These are phyloP conservation scores for Lepus oiostolus DNA, from an alignment of 2,797 vertebrate genomes.

Conservation along the genomic window DNA sequence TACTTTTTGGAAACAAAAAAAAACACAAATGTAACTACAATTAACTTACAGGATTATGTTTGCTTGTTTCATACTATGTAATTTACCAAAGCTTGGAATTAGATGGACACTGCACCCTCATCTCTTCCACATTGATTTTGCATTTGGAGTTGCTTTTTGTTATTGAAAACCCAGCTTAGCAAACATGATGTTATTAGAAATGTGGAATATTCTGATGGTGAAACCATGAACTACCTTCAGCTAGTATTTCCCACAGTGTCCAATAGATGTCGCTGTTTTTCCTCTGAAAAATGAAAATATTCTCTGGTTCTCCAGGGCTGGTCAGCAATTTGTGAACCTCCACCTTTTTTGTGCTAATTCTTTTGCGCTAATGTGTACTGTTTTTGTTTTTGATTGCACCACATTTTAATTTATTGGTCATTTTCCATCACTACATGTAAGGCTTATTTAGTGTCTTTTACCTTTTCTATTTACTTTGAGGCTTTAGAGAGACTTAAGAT, in stretches of 20 bases:
- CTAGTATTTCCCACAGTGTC: not conserved
- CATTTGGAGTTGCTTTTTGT: not conserved
- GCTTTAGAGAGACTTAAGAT: not conserved
- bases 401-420: not conserved
- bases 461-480: conserved; percentile 33
- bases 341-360: not conserved
- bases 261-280: not conserved
- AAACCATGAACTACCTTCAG: not conserved
- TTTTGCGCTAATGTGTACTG: not conserved
- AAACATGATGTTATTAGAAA: not conserved
- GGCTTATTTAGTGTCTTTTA: not conserved
- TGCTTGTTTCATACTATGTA: not conserved
- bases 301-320: not conserved
- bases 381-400: not conserved
- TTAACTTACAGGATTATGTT: not conserved
- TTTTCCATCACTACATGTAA: not conserved
- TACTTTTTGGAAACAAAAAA: not conserved
- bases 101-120: not conserved
- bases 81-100: not conserved
- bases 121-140: not conserved
- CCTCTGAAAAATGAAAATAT: conserved; percentile 34
- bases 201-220: not conserved
- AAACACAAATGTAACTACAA: not conserved
- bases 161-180: not conserved
- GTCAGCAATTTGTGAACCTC: not conserved